phyloP scores from a whole-genome alignment of 2,888 invertebrate genomes.

The Drosophila cracens region DNA sequence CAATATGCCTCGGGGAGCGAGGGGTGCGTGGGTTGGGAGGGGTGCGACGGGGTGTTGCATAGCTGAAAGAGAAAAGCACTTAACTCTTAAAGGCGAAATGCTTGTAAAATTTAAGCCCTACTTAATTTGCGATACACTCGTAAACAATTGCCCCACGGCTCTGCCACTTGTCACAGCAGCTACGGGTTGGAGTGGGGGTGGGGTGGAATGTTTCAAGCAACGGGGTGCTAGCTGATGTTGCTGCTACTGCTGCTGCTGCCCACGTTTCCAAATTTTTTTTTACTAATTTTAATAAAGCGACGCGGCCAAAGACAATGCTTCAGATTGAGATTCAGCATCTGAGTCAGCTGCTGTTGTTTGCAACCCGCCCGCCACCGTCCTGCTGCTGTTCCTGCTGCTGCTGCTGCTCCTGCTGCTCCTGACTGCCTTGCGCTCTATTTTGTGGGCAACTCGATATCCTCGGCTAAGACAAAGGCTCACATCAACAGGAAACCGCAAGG shows the following conservation, averaged over 20 bases:
- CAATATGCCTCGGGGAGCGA: background rate
- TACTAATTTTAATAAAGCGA: constrained; percentile 83
- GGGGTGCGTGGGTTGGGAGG: background rate
- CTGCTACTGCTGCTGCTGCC: background rate
- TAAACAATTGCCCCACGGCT: constrained; percentile 76
- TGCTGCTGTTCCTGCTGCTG: background rate
- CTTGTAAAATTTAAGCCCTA: constrained; percentile 80
- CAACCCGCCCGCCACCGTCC: background rate
- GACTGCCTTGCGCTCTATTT: constrained; percentile 18
- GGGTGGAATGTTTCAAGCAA: constrained; percentile 3
- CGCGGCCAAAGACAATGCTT: constrained; percentile 57
- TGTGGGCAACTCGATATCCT: constrained; percentile 68
- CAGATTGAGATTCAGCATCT: constrained; percentile 30
- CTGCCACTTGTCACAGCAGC: constrained; percentile 44
- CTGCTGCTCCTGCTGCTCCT: constrained; percentile 1
- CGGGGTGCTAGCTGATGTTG: constrained; percentile 8
- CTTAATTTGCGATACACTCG: constrained; percentile 80
- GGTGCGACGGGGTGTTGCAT: background rate
- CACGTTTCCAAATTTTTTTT: constrained; percentile 69
- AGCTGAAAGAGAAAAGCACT: constrained; percentile 70
- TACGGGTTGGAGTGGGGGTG: too few relatives aligned
- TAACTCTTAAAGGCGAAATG: constrained; percentile 80
- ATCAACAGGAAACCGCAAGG: constrained; percentile 77
- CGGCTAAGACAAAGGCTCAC: constrained; percentile 77
- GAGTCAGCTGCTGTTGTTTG: constrained; percentile 18